Evolutionary conservation across 2,888 invertebrate species (phyloP).

Genomic region (Meliscaeva auricollis): DNA sequence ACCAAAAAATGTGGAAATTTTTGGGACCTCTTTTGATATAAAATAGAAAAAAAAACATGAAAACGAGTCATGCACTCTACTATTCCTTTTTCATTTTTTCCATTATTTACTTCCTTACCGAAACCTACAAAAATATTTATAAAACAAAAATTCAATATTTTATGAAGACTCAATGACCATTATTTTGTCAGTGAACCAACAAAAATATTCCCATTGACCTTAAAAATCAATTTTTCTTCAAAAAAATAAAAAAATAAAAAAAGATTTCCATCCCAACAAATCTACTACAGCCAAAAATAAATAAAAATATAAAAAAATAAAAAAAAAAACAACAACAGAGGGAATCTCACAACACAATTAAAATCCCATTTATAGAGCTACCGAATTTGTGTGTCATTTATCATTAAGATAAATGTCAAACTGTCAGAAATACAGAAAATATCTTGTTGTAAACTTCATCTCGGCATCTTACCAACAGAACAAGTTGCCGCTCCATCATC

Average conservation of each 20-base stretch:
- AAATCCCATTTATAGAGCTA: slow-evolving; percentile 76
- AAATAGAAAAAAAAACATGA: no score
- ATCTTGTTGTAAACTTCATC: slow-evolving; percentile 76
- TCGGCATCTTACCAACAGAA: slow-evolving; percentile 56
- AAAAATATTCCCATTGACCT: no score
- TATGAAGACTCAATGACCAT: no score
- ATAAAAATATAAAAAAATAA: background rate
- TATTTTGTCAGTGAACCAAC: no score
- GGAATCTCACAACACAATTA: slow-evolving; percentile 73
- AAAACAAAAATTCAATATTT: no score
- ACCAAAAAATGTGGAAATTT: no score
- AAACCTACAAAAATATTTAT: no score
- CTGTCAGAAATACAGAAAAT: slow-evolving; percentile 78
- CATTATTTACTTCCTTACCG: no score
- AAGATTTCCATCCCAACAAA: background rate
- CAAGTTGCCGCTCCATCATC: slow-evolving; percentile 52
- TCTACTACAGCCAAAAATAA: background rate
- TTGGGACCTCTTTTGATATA: no score
- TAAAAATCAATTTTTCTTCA: background rate
- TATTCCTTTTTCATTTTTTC: no score
- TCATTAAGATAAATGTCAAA: slow-evolving; percentile 77
- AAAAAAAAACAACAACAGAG: background rate
- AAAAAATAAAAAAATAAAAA: no score
- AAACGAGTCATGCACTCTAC: no score
- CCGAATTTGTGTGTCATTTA: slow-evolving; percentile 77